Evolutionary conservation across 2,113 vertebrate genomes (phyloP), one percentile per base, ranked within the genome.

Genomic region (Herpetotheres cachinnans): DNA sequence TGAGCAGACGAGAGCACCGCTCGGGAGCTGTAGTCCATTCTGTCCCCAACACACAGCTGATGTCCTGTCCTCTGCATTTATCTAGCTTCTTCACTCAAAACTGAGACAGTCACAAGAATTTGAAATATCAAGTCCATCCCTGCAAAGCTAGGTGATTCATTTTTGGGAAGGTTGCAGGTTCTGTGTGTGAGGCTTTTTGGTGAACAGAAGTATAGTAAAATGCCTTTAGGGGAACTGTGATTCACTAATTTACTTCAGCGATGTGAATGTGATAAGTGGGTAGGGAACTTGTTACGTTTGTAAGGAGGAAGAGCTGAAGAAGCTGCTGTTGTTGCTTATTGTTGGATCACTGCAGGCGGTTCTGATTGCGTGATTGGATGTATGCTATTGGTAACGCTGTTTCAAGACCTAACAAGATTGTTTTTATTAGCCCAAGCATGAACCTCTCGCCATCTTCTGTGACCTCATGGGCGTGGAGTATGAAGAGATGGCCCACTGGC

Each of bases 401-500:
- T 81, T 73, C 70, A 71, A 2, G 67, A 44, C 47, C 80, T 96
- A 84, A 96, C 0, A 0, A 81, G 11, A 13, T 61, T 91, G 19
- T 80, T 87, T 82, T 94, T 79, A 24, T 97, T 82, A 99, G 99
- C 98, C 99, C 89, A 99, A 99, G 92, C 99, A 99, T 8, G 97
- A 97, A 47, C 99, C 99, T 93, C 98, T 99, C 91, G 98, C 72
- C 29, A 98, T 98, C 63, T 99, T 99, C 98, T 99, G 99, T 9
- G 99, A 99, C 66, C 98, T 99, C 79, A 99, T 99, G 98, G 99
- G 99, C 1, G 99, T 99, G 97, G 98, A 99, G 63, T 99, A 99
- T 61, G 99, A 99, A 88, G 99, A 99, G 96, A 99, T 99, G 99
- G 95, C 99, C 76, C 99, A 99, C 91, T 99, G 99, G 99, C 99